Base-by-base conservation (phyloP, 2,888 invertebrate species). In the Acanthosepion esculentum region DNA sequence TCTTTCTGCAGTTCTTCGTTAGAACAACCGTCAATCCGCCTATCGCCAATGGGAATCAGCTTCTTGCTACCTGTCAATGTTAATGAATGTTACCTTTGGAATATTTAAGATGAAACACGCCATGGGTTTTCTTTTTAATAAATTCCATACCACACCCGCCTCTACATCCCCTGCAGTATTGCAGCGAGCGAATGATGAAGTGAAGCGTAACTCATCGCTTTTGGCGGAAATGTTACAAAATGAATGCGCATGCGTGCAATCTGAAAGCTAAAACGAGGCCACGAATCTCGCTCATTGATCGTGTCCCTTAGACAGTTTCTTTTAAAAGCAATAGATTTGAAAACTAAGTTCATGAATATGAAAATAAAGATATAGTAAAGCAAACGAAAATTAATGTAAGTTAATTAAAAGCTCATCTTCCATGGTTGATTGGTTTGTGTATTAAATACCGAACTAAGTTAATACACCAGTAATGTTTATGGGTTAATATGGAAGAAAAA, bases 81-180 rank as follows among this genome's bases (percentile, higher is more conserved):
- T 78, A 78, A 78, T 78, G 78, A n/a, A 78, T 33, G 78, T 78
- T 78, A 33, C 15, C n/a, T n/a, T 78, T n/a, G 12, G 78, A 78
- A 78, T 78, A n/a, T n/a, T 78, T 78, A 78, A 78, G 78, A 78
- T 78, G n/a, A 78, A 78, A 78, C n/a, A n/a, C n/a, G 78, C 78
- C 15, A 78, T n/a, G n/a, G 78, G 8, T 78, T 78, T 78, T n/a
- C 33, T n/a, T n/a, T 33, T 5, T 15, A 78, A n/a, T n/a, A 78
- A 78, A 12, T 12, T 3, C 12, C 78, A n/a, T 18, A 15, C 12
- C 78, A 10, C 78, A n/a, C 12, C 78, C n/a, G n/a, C 3, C 10
- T 18, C n/a, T n/a, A n/a, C 41, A n/a, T 15, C 33, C 12, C n/a
- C n/a, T 78, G 78, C 78, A 33, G n/a, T n/a, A 78, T 10, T 78